A percentile compares a stretch with the other conserved stretches of the same genome.
These are phyloP conservation scores for Zonotrichia albicollis DNA, from an alignment of 2,797 vertebrate genomes.

Conservation along the genomic window DNA sequence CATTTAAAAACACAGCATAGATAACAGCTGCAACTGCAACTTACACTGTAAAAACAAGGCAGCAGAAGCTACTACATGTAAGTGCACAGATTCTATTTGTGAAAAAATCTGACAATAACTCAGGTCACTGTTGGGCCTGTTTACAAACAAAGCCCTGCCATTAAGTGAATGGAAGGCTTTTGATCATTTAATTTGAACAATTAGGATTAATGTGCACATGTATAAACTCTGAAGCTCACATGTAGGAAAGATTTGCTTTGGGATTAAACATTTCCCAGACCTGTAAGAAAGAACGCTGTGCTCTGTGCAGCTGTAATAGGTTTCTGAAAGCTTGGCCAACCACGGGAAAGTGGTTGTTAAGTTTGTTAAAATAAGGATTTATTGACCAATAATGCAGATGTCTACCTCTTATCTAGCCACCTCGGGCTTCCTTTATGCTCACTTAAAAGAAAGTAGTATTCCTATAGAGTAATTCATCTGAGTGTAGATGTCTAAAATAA, in stretches of 20 bases:
- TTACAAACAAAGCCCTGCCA: neutral
- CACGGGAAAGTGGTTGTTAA: neutral
- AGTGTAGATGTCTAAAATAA: neutral
- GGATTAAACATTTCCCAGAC: neutral
- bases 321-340: neutral
- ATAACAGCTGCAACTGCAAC: neutral
- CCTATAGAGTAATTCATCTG: neutral
- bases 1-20: neutral
- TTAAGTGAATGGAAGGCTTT: neutral
- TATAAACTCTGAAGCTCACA: neutral
- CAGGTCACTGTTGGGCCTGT: neutral
- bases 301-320: neutral
- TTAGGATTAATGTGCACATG: neutral
- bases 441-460: neutral
- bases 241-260: neutral
- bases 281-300: neutral
- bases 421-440: neutral
- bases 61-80: neutral
- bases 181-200: neutral
- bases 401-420: neutral
- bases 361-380: conserved; percentile 2
- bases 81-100: neutral
- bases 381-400: neutral
- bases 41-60: neutral
- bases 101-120: neutral